Percentiles rank a stretch among this genome's conserved stretches.
Evolutionary conservation across 2,113 vertebrate species (phyloP).

Genomic region (Cyprinodon brontotheroides): DNA sequence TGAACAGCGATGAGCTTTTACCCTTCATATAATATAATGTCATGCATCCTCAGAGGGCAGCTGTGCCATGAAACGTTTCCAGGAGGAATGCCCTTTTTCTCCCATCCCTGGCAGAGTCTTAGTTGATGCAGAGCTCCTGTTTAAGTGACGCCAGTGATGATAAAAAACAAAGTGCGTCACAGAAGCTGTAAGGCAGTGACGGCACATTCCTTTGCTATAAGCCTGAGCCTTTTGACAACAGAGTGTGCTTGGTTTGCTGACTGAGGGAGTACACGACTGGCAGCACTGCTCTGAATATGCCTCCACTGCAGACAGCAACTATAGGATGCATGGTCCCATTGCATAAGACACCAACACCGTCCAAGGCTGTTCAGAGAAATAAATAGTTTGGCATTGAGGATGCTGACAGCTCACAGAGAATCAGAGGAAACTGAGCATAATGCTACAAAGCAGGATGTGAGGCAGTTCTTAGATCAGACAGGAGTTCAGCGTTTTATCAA

Average conservation of each 20-base stretch:
- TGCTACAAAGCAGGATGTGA: conserved; percentile 41
- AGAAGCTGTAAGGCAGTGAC: conserved; percentile 51
- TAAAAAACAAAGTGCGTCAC: conserved; percentile 69
- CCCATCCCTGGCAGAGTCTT: conserved; percentile 40
- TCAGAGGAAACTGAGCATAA: conserved; percentile 36
- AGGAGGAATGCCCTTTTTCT: conserved; percentile 41
- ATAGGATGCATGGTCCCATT: conserved; percentile 25
- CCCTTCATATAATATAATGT: conserved; percentile 49
- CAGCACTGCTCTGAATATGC: conserved; percentile 27
- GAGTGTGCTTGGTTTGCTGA: conserved; percentile 43
- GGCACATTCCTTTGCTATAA: conserved; percentile 56
- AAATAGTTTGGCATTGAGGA: conserved; percentile 20
- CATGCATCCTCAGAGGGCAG: conserved; percentile 47
- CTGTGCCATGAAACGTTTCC: conserved; percentile 12
- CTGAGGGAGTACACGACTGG: conserved; percentile 31
- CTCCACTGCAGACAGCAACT: conserved; percentile 24
- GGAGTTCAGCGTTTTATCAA: conserved; percentile 16
- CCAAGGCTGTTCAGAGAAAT: conserved; percentile 19
- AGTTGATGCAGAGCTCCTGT: conserved; percentile 37
- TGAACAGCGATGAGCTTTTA: conserved; percentile 28
- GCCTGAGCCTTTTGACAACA: conserved; percentile 36
- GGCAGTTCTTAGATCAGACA: conserved; percentile 28
- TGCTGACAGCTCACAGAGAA: conserved; percentile 54
- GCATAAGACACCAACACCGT: conserved; percentile 37
- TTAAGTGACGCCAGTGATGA: conserved; percentile 61